These are phyloP conservation scores for Pterostichus niger DNA, from an alignment of 2,888 invertebrate genomes.

Conservation along the genomic window DNA sequence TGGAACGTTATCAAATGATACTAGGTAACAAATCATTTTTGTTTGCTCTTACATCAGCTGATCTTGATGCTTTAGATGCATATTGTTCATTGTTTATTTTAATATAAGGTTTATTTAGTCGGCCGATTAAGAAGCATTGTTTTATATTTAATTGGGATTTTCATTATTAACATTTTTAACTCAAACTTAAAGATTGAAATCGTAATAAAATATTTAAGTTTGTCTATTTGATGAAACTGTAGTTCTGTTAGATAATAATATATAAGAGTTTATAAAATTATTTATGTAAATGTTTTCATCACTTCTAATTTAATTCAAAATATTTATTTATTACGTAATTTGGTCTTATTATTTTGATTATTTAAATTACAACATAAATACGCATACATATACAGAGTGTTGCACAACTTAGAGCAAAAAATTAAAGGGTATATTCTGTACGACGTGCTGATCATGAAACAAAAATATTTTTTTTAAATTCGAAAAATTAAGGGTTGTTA, in stretches of 20 bases:
- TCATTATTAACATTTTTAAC: neutral
- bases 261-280: too few species aligned
- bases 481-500: too few species aligned
- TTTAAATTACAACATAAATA: neutral
- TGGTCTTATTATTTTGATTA: neutral
- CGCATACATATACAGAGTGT: too few species aligned
- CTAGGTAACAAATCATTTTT: conserved; percentile 30
- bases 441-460: too few species aligned
- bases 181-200: neutral
- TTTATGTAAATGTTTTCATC: neutral
- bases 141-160: conserved; percentile 7
- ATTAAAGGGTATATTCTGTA: too few species aligned
- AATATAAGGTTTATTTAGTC: conserved; percentile 20
- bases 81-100: conserved; percentile 7
- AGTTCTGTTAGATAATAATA: too few species aligned
- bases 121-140: conserved; percentile 34
- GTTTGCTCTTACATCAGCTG: conserved; percentile 28
- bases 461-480: too few species aligned
- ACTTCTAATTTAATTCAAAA: neutral
- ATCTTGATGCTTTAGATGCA: conserved; percentile 17
- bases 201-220: neutral
- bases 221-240: neutral
- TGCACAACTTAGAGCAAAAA: too few species aligned
- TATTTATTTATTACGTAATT: neutral
- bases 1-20: conserved; percentile 18